Percentiles rank a stretch among this genome's conserved stretches.
Conservation (phyloP, 2,888 invertebrate genomes). For the Megalurothrips usitatus region DNA sequence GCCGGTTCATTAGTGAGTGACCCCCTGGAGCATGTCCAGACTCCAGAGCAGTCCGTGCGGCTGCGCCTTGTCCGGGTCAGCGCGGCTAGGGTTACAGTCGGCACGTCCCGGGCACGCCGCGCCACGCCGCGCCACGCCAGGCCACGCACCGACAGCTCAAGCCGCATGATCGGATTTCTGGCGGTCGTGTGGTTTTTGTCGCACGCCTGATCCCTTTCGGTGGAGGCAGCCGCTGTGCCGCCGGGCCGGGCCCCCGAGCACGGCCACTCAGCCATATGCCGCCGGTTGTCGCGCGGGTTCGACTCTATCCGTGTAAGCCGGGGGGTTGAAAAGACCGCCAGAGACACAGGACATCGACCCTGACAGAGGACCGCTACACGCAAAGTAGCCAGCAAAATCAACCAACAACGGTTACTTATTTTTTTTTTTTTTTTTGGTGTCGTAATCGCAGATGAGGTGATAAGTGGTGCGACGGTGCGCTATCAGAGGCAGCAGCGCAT, state of each 20-base stretch:
- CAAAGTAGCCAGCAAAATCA: no score
- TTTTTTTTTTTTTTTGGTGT: no score
- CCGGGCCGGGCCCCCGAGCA: background rate
- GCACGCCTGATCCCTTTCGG: background rate
- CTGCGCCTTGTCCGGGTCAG: slow-evolving; percentile 2
- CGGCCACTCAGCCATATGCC: no score
- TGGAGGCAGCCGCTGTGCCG: background rate
- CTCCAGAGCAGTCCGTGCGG: background rate
- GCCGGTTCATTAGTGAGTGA: background rate
- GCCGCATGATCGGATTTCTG: slow-evolving; percentile 15
- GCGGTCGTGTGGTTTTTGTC: background rate
- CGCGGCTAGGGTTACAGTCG: background rate
- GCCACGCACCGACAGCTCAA: slow-evolving; percentile 1
- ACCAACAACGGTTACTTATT: no score
- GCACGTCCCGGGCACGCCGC: background rate
- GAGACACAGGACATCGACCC: no score
- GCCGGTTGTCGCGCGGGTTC: no score
- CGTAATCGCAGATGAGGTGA: no score
- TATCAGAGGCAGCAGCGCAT: no score
- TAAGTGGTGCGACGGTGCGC: no score
- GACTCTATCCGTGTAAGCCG: no score
- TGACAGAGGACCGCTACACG: no score
- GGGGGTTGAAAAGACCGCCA: no score
- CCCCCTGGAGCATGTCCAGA: background rate
- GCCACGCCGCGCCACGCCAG: background rate